phyloP scores from a whole-genome alignment of 2,797 vertebrate species.

The Rhabdophis nuchalis region DNA sequence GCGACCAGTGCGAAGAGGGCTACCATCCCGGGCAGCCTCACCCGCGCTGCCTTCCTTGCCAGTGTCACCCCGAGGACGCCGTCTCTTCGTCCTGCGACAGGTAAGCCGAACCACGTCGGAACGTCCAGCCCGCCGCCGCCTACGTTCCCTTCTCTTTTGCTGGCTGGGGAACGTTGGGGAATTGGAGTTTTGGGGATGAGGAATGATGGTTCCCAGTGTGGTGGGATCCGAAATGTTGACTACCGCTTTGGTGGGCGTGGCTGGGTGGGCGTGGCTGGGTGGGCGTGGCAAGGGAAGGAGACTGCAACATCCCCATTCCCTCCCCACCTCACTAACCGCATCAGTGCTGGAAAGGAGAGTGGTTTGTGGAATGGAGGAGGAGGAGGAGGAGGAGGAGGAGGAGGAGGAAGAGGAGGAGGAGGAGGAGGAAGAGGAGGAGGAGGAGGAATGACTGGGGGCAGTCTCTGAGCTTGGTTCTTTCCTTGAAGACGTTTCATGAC shows the following conservation, averaged over 20 bases:
- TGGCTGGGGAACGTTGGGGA: not conserved
- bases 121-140: rapidly evolving
- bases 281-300: no score
- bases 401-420: no score
- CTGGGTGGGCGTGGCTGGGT: no score
- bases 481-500: no score
- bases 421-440: no score
- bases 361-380: no score
- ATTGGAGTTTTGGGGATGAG: not conserved
- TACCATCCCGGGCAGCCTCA: conserved; percentile 40
- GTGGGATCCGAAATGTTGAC: no score
- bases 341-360: not conserved
- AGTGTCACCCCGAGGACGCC: conserved; percentile 52
- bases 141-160: rapidly evolving
- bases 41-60: conserved; percentile 55
- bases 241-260: no score
- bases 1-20: conserved; percentile 54
- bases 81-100: conserved; percentile 48
- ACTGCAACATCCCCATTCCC: no score
- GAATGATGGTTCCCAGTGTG: not conserved
- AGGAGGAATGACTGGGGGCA: no score
- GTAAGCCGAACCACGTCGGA: conserved; percentile 46
- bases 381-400: no score
- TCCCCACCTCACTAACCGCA: not conserved
- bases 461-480: no score